Base-by-base conservation (phyloP, 2,797 vertebrate species). In the Danio kyathit region DNA sequence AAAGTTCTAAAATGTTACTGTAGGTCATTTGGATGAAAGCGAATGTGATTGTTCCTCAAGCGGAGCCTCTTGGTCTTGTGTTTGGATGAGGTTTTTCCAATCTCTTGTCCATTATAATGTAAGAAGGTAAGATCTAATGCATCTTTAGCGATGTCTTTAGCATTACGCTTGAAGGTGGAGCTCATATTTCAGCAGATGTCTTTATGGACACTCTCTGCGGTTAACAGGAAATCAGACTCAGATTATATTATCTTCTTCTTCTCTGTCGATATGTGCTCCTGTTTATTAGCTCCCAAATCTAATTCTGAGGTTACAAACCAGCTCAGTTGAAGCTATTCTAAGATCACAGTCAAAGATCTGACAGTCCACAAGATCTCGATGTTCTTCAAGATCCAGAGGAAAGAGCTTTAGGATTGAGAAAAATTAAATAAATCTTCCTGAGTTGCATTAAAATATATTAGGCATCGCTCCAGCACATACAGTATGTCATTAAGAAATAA, bases 191-290 rank as follows among this genome's bases (percentile, higher is more conserved):
- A 72, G 72, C 41, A 66, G 77, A 86, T 84, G 74, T 77, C 77
- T 84, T 84, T 84, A 84, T 84, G 64, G 76, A 78, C 61, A 41
- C 74, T 80, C 74, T 80, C 19, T 63, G 64, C 52, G 73, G 70
- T 75, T 65, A 72, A 81, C 74, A 75, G 85, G 85, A 84, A 84
- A 83, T 82, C 83, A 83, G 83, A 76, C 74, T 40, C 75, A 73
- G 49, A 83, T 82, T 80, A 73, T 64, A 79, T 84, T 72, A 81
- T 83, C 84, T 76, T 60, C 75, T 80, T 83, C 82, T 80, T 83
- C 54, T 80, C 77, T 75, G 70, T 83, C 74, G 70, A 86, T 84
- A 81, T 69, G 43, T 72, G 70, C 74, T 79, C 64, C 81, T 81
- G 78, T 86, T 81, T 76, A 84, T 71, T 83, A 76, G 65, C 59